phyloP scores from a whole-genome alignment of 1,140 invertebrate genomes.

The Drosophila tropicalis region DNA sequence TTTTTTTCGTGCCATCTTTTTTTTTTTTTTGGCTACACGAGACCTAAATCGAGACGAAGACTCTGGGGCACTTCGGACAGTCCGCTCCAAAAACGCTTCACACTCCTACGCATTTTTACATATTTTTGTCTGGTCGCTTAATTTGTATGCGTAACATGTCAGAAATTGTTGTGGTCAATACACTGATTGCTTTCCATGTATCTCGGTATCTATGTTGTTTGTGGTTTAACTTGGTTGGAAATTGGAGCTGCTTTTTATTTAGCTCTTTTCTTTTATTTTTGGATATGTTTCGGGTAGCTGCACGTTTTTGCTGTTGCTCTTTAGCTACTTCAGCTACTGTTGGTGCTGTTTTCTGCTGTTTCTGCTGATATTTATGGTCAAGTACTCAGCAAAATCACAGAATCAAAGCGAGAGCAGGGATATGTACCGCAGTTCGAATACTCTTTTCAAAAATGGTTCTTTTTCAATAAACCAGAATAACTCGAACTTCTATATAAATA shows the following conservation, averaged over 20 bases:
- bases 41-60: constrained; percentile 13
- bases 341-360: background rate
- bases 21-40: background rate
- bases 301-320: background rate
- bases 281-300: background rate
- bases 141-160: constrained; percentile 83
- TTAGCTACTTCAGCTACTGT: background rate
- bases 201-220: constrained; percentile 30
- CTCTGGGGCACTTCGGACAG: constrained; percentile 15
- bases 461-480: too few relatives aligned
- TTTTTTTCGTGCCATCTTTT: background rate
- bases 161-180: constrained; percentile 82
- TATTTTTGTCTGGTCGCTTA: constrained; percentile 47
- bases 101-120: constrained; percentile 4
- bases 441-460: constrained; percentile 3
- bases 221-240: constrained; percentile 14
- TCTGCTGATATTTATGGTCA: constrained; percentile 4
- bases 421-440: background rate
- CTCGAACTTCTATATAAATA: too few relatives aligned
- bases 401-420: background rate
- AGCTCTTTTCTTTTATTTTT: constrained; percentile 10
- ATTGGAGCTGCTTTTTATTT: constrained; percentile 15
- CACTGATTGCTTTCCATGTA: constrained; percentile 82
- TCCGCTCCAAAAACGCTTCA: background rate
- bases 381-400: constrained; percentile 1